phyloP scores from a whole-genome alignment of 2,113 vertebrate species.

The Cyprinodon tularosa region DNA sequence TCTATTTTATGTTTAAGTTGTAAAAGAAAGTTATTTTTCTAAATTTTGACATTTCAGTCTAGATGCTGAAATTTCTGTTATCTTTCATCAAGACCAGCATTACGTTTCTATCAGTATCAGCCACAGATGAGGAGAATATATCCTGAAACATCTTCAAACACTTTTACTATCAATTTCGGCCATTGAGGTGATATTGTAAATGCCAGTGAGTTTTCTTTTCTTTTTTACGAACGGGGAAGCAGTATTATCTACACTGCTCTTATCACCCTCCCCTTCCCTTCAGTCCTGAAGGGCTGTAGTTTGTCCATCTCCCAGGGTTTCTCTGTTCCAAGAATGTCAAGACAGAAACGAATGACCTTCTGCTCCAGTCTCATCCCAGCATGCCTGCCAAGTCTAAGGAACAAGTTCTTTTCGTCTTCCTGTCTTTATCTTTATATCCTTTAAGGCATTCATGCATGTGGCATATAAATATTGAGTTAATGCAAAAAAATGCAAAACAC shows the following conservation, averaged over 20 bases:
- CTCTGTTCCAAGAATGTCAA: conserved; percentile 27
- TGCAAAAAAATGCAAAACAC: conserved; percentile 27
- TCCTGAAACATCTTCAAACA: conserved; percentile 20
- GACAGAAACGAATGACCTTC: conserved; percentile 57
- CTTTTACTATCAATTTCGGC: conserved; percentile 5
- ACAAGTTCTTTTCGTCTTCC: neutral
- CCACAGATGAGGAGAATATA: neutral
- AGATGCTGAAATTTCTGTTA: neutral
- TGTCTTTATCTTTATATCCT: conserved; percentile 4
- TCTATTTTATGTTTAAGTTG: too few species aligned
- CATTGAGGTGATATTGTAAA: conserved; percentile 43
- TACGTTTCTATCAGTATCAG: neutral
- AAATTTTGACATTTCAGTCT: neutral
- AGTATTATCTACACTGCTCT: conserved; percentile 16
- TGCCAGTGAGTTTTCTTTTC: conserved; percentile 44
- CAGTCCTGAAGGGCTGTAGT: conserved; percentile 14
- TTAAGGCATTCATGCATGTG: conserved; percentile 13
- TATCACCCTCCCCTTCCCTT: conserved; percentile 35
- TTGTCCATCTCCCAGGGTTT: conserved; percentile 32
- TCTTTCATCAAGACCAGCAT: too few species aligned
- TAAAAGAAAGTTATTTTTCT: neutral
- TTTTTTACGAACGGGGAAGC: conserved; percentile 7
- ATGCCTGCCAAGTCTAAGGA: neutral
- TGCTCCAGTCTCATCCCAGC: conserved; percentile 17
- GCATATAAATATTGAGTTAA: conserved; percentile 17